Evolutionary conservation across 1,140 invertebrate species (phyloP).

Genomic region (Stegodyphus mimosarum): DNA sequence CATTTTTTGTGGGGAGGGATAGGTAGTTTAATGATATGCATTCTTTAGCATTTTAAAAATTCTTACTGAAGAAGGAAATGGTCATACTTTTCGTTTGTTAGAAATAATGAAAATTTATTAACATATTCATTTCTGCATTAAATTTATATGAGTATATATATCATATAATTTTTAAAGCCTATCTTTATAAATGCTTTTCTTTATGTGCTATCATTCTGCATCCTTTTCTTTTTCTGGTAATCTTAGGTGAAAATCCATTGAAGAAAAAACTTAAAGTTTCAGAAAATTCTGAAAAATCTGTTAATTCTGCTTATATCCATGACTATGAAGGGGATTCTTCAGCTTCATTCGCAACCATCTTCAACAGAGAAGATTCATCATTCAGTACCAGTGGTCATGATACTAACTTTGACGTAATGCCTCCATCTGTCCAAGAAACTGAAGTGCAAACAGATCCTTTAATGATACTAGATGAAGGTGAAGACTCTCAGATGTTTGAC

Average conservation of each 20-base stretch:
- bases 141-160: too few relatives aligned
- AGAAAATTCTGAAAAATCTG: slow-evolving; percentile 27
- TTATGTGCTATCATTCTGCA: too few relatives aligned
- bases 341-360: slow-evolving; percentile 7
- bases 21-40: too few relatives aligned
- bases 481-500: slow-evolving; percentile 9
- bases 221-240: too few relatives aligned
- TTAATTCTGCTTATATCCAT: neutral
- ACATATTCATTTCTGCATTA: too few relatives aligned
- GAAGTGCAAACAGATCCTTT: slow-evolving; percentile 48
- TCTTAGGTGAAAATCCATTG: slow-evolving; percentile 16
- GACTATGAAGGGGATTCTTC: slow-evolving; percentile 9
- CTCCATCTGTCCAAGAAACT: slow-evolving; percentile 43
- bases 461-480: slow-evolving; percentile 1
- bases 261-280: slow-evolving; percentile 31
- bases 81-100: neutral
- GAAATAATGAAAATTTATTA: neutral
- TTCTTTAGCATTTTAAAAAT: too few relatives aligned
- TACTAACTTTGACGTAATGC: neutral
- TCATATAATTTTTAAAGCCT: too few relatives aligned
- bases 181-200: too few relatives aligned
- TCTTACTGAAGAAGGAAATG: too few relatives aligned
- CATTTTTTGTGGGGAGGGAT: too few relatives aligned
- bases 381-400: neutral
- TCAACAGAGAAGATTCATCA: slow-evolving; percentile 27